Evolutionary conservation across 1,140 invertebrate genomes (phyloP).

Genomic region (Phenacoccus solenopsis): DNA sequence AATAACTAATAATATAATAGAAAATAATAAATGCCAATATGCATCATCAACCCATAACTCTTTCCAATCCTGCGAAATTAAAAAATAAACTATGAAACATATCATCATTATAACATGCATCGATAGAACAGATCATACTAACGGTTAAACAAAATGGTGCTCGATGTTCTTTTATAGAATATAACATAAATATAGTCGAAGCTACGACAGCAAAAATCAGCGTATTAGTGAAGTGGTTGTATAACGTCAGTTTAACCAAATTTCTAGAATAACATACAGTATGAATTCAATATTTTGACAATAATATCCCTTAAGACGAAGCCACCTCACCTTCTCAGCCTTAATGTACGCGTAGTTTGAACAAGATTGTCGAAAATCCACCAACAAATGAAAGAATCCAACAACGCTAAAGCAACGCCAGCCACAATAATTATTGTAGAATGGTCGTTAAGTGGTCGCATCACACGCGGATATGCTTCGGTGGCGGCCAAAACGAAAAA

Average conservation of each 20-base stretch:
- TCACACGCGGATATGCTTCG: constrained; percentile 66
- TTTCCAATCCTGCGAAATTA: constrained; percentile 66
- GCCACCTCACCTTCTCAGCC: constrained; percentile 51
- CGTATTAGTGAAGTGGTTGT: constrained; percentile 86
- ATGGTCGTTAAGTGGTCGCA: constrained; percentile 49
- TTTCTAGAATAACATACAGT: constrained; percentile 43
- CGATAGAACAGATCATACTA: constrained; percentile 24
- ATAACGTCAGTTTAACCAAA: constrained; percentile 77
- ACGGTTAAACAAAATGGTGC: constrained; percentile 54
- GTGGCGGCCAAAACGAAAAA: constrained; percentile 72
- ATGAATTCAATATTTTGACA: too few relatives aligned
- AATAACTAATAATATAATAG: constrained; percentile 71
- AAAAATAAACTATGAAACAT: too few relatives aligned
- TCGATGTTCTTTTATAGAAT: constrained; percentile 68
- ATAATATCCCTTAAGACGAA: too few relatives aligned
- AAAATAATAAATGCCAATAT: constrained; percentile 88
- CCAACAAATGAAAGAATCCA: constrained; percentile 60
- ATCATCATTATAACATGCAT: too few relatives aligned
- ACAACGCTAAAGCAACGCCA: constrained; percentile 53
- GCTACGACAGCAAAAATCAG: constrained; percentile 78
- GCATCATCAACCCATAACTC: constrained; percentile 85
- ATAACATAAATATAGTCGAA: constrained; percentile 83
- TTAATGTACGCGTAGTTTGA: constrained; percentile 73
- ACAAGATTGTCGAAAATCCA: constrained; percentile 83
- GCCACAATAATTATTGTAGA: constrained; percentile 55